phyloP scores from a whole-genome alignment of 2,797 vertebrate genomes.

The Oreochromis mossambicus region DNA sequence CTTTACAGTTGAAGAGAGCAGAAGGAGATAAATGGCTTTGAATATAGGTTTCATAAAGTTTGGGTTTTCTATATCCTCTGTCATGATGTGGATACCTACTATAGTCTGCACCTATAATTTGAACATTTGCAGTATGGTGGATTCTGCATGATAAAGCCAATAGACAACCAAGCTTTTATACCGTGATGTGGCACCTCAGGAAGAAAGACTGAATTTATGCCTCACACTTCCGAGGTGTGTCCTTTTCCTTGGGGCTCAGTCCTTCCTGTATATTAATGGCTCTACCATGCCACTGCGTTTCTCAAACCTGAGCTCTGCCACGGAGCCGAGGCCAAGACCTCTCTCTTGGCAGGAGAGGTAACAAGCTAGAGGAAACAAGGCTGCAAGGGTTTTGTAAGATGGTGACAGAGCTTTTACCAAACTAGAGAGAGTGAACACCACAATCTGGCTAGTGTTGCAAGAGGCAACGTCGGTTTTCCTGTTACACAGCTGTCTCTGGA shows the following conservation, averaged over 20 bases:
- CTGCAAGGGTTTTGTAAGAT: background rate
- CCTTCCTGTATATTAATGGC: slow-evolving; percentile 45
- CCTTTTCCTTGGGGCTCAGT: slow-evolving; percentile 15
- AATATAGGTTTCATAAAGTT: slow-evolving; percentile 28
- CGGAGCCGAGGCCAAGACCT: slow-evolving; percentile 1
- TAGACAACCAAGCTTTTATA: slow-evolving; percentile 26
- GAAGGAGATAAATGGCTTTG: slow-evolving; percentile 6
- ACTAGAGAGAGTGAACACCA: slow-evolving; percentile 1
- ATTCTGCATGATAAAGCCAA: background rate
- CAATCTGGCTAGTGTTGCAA: slow-evolving; percentile 5
- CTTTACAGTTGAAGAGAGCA: background rate
- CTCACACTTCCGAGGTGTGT: slow-evolving; percentile 37
- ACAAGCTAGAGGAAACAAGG: background rate
- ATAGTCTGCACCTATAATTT: slow-evolving; percentile 29
- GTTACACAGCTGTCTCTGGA: background rate
- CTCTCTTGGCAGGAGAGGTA: slow-evolving; percentile 3
- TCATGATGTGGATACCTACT: slow-evolving; percentile 12
- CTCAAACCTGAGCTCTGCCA: slow-evolving; percentile 33
- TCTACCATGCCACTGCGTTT: slow-evolving; percentile 50
- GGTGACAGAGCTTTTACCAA: slow-evolving; percentile 20
- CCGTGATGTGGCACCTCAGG: slow-evolving; percentile 3
- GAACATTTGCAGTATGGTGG: slow-evolving; percentile 25
- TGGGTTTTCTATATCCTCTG: slow-evolving; percentile 15
- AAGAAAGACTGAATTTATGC: slow-evolving; percentile 31
- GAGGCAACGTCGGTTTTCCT: background rate